Conservation (phyloP, 2,113 vertebrate genomes). For the Notothenia coriiceps region DNA sequence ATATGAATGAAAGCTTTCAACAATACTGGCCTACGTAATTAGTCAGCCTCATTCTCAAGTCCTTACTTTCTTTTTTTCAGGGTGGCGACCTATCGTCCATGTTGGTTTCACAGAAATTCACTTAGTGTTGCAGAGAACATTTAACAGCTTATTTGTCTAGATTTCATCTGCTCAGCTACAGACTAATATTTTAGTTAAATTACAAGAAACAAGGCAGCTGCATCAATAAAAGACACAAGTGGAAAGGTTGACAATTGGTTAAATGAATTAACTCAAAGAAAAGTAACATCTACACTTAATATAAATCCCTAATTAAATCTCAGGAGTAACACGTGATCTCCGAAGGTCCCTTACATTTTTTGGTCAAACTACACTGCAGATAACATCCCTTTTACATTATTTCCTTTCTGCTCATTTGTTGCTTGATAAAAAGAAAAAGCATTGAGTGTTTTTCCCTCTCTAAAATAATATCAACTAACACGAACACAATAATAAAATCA, state of each 20-base stretch:
- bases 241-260: conserved; percentile 21
- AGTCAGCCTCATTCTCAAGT: conserved; percentile 3
- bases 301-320: conserved; percentile 30
- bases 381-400: conserved; percentile 10
- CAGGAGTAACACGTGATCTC: conserved; percentile 19
- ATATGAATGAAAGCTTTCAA: conserved; percentile 4
- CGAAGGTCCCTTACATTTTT: conserved; percentile 37
- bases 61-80: conserved; percentile 8
- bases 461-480: conserved; percentile 72
- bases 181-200: conserved; percentile 22
- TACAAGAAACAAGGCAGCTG: conserved; percentile 54
- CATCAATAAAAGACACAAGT: conserved; percentile 32
- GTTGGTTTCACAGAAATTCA: conserved; percentile 41
- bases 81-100: conserved; percentile 9
- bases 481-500: conserved; percentile 71
- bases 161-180: conserved; percentile 33
- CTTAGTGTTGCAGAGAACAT: conserved; percentile 39
- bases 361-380: conserved; percentile 34
- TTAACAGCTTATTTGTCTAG: conserved; percentile 28
- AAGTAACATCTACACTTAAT: conserved; percentile 28
- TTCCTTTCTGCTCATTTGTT: conserved; percentile 55
- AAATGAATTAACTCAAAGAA: conserved; percentile 11
- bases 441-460: conserved; percentile 55
- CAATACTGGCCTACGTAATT: conserved; percentile 33
- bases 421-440: conserved; percentile 70